A percentile compares a stretch with the other conserved stretches of the same genome.
Evolutionary conservation across 2,797 vertebrate genomes (phyloP).

Genomic region (Micrastur ruficollis): DNA sequence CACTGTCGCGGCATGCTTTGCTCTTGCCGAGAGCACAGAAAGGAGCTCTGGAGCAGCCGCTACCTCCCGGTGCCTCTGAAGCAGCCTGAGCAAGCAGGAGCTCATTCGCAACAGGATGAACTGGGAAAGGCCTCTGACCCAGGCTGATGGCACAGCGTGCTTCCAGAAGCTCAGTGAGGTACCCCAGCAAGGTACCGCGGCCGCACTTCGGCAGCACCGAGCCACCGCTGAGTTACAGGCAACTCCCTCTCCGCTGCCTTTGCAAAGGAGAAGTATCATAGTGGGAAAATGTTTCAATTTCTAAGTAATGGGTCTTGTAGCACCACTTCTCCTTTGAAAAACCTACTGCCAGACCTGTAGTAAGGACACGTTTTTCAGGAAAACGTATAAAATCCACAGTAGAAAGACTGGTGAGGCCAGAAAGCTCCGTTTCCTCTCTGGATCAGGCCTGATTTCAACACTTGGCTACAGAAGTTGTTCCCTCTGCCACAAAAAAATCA

Average conservation of each 20-base stretch:
- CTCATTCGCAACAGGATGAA: not conserved
- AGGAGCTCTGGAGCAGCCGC: not conserved
- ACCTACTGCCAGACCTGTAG: not conserved
- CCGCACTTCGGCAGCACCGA: fast-evolving
- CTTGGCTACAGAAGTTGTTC: not conserved
- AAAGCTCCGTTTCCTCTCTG: not conserved
- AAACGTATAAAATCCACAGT: not conserved
- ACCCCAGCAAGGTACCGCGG: not conserved
- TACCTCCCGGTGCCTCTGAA: not conserved
- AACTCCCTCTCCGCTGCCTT: not conserved
- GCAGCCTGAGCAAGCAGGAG: not conserved
- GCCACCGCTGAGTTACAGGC: not conserved
- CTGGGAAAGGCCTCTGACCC: not conserved
- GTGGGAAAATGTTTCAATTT: not conserved
- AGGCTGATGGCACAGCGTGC: not conserved
- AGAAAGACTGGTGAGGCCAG: not conserved
- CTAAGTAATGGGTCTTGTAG: not conserved
- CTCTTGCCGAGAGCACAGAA: not conserved
- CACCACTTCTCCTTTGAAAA: not conserved
- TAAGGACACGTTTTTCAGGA: not conserved
- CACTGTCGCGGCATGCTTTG: fast-evolving
- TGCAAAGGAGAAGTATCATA: not conserved
- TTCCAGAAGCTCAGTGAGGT: not conserved
- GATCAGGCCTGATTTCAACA: not conserved
- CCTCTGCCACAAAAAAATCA: slow-evolving; percentile 13